phyloP scores from a whole-genome alignment of 2,888 invertebrate genomes.

The Ornithoptera alexandrae region DNA sequence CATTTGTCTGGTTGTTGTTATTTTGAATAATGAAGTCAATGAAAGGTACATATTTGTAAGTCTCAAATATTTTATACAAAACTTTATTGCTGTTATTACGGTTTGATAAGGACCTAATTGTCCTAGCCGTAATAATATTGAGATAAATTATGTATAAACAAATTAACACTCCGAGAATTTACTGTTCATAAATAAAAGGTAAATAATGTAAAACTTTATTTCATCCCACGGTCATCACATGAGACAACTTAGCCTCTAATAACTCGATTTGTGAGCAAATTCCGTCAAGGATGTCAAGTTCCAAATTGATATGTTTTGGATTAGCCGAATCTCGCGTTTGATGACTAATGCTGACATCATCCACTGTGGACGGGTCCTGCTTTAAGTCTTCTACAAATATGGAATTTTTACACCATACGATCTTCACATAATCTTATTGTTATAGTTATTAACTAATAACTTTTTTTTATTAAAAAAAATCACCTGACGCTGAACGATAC shows the following conservation, averaged over 20 bases:
- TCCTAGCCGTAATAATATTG: too few species aligned
- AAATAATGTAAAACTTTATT: not conserved
- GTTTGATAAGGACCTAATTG: too few species aligned
- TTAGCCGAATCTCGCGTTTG: constrained; percentile 15
- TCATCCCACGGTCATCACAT: constrained; percentile 5
- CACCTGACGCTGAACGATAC: too few species aligned
- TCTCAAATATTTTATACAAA: too few species aligned
- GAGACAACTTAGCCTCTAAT: constrained; percentile 12
- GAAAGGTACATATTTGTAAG: too few species aligned
- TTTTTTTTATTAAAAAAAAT: too few species aligned
- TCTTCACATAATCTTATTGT: not conserved
- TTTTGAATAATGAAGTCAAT: too few species aligned
- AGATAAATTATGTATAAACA: too few species aligned
- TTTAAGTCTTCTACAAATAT: not conserved
- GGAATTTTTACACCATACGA: not conserved
- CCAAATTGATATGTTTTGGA: constrained; percentile 5
- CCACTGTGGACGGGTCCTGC: not conserved
- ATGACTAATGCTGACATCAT: constrained; percentile 30
- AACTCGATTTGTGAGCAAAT: constrained; percentile 13
- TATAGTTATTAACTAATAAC: too few species aligned
- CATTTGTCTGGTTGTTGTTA: too few species aligned
- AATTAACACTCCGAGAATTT: too few species aligned
- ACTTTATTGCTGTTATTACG: too few species aligned
- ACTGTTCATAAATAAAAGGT: not conserved
- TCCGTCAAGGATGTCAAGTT: constrained; percentile 26